Evolutionary conservation across 2,113 vertebrate species (phyloP).

Genomic region (Dromiciops gliroides): DNA sequence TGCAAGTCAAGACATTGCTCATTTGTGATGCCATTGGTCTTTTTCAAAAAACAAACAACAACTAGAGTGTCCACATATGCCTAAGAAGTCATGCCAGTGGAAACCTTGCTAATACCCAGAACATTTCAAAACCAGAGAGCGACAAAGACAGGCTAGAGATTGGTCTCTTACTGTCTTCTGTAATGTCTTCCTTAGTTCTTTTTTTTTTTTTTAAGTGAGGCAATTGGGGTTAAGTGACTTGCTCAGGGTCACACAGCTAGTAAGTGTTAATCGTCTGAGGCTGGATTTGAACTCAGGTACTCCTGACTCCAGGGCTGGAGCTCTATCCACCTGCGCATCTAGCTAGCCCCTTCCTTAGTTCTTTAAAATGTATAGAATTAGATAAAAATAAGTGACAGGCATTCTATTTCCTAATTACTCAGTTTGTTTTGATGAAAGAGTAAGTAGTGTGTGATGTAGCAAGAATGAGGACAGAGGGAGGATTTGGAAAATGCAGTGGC

Average conservation of each 20-base stretch:
- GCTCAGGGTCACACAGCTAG: too few species aligned
- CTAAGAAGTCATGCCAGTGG: conserved; percentile 41
- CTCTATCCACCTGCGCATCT: too few species aligned
- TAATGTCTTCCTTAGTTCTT: conserved; percentile 4
- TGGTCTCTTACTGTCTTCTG: background rate
- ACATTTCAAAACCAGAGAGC: conserved; percentile 6
- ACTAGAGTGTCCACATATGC: background rate
- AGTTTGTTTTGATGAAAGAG: background rate
- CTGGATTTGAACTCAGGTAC: too few species aligned
- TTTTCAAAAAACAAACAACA: background rate
- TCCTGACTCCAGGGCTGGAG: too few species aligned
- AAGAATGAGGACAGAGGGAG: background rate
- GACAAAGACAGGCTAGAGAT: conserved; percentile 16
- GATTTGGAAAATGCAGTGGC: conserved; percentile 7
- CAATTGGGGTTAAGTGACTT: too few species aligned
- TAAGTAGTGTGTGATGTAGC: background rate
- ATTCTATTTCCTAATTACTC: conserved; percentile 6
- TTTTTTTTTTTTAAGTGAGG: too few species aligned
- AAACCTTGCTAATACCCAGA: conserved; percentile 35
- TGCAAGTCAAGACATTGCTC: background rate
- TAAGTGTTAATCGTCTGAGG: too few species aligned
- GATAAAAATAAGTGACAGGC: background rate
- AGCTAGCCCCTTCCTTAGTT: background rate
- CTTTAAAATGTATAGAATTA: conserved; percentile 30
- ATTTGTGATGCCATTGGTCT: background rate